Conservation (phyloP, 2,113 vertebrate genomes). For the Pangasianodon gigas region DNA sequence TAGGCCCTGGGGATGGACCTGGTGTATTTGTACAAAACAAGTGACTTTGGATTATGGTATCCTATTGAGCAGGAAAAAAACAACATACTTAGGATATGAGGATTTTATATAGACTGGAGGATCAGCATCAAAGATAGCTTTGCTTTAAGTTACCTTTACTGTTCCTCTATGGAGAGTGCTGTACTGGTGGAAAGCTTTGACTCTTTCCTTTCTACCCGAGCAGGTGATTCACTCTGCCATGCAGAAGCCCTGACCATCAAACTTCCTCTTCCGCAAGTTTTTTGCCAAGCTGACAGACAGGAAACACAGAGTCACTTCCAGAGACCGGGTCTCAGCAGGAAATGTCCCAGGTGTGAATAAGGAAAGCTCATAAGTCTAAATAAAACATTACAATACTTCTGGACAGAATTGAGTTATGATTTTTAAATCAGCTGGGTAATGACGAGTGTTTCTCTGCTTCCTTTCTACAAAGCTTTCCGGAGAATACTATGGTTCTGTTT, state of each 20-base stretch:
- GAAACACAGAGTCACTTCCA: constrained; percentile 52
- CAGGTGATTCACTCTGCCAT: constrained; percentile 14
- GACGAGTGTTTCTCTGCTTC: constrained; percentile 8
- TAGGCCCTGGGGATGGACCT: background rate
- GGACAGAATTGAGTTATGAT: background rate
- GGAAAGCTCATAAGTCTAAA: constrained; percentile 60
- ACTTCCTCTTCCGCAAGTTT: constrained; percentile 21
- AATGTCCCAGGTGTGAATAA: constrained; percentile 63
- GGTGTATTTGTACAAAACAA: background rate
- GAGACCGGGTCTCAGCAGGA: constrained; percentile 63
- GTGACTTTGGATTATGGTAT: background rate
- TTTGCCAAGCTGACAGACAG: constrained; percentile 29
- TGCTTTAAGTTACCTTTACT: background rate
- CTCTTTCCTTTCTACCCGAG: background rate
- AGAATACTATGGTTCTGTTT: constrained; percentile 43
- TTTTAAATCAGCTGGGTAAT: constrained; percentile 8
- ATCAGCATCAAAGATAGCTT: background rate
- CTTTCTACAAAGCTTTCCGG: constrained; percentile 22
- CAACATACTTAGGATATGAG: background rate
- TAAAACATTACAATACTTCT: constrained; percentile 23
- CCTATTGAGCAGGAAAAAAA: background rate
- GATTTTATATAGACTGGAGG: background rate
- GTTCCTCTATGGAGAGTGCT: background rate
- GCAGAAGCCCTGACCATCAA: constrained; percentile 3
- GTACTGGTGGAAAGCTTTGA: background rate